Percentiles rank a stretch among this genome's conserved stretches.
phyloP scores from a whole-genome alignment of 2,797 vertebrate genomes.

The Cirrhinus mrigala region DNA sequence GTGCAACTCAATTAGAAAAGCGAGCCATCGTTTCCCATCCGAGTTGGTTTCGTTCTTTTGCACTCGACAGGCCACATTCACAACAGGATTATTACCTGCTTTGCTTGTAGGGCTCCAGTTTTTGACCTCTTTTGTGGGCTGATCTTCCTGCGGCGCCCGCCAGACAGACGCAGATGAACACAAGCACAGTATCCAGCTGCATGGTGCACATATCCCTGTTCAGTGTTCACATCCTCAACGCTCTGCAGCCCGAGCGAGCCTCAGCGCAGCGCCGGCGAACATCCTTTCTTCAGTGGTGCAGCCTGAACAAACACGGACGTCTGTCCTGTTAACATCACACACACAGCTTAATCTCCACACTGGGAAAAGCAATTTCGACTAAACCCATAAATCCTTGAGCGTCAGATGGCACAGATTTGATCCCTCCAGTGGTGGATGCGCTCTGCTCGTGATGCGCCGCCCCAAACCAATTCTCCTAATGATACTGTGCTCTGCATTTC shows the following conservation, averaged over 20 bases:
- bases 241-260: slow-evolving; percentile 64
- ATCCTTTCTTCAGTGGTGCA: slow-evolving; percentile 69
- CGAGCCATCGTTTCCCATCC: no score
- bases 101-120: slow-evolving; percentile 77
- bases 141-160: slow-evolving; percentile 68
- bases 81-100: slow-evolving; percentile 75
- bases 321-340: slow-evolving; percentile 78
- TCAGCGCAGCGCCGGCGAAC: slow-evolving; percentile 67
- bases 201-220: slow-evolving; percentile 74
- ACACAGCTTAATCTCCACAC: slow-evolving; percentile 84
- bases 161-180: slow-evolving; percentile 77
- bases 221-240: slow-evolving; percentile 70
- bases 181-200: slow-evolving; percentile 77
- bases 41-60: not conserved
- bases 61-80: not conserved
- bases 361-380: slow-evolving; percentile 87
- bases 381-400: slow-evolving; percentile 86
- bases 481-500: slow-evolving; percentile 74
- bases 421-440: slow-evolving; percentile 79
- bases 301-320: slow-evolving; percentile 54
- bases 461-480: slow-evolving; percentile 78
- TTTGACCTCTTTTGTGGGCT: slow-evolving; percentile 71
- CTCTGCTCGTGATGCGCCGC: slow-evolving; percentile 74
- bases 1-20: not conserved
- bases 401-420: slow-evolving; percentile 88